phyloP scores from a whole-genome alignment of 2,797 vertebrate genomes.

The Falco columbarius region DNA sequence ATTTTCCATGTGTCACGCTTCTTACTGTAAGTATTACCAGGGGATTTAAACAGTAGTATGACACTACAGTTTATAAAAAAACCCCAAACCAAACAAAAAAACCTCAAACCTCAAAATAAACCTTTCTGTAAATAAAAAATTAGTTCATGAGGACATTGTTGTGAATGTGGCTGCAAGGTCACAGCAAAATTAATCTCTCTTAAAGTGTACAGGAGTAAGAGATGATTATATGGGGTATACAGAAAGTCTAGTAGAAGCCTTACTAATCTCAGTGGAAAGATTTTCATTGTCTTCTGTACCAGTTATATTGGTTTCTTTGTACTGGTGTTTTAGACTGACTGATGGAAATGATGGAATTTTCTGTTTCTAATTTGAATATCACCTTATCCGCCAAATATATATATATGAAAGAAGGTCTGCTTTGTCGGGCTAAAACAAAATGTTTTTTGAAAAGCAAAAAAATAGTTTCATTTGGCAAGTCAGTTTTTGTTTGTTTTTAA shows the following conservation, averaged over 20 bases:
- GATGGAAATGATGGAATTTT: neutral
- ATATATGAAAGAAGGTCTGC: neutral
- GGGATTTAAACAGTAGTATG: constrained; percentile 49
- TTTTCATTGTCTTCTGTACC: neutral
- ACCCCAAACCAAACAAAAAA: neutral
- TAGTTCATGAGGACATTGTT: neutral
- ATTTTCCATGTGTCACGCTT: constrained; percentile 12
- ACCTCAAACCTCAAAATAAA: neutral
- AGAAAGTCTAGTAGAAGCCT: neutral
- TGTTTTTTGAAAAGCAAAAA: neutral
- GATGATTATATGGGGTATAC: neutral
- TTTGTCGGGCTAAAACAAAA: neutral
- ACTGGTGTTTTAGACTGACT: neutral
- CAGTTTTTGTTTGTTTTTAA: neutral
- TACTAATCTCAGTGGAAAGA: neutral
- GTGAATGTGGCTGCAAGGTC: neutral
- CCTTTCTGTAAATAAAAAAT: constrained; percentile 2
- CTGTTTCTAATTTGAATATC: neutral
- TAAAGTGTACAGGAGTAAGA: neutral
- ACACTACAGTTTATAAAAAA: neutral
- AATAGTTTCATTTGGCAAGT: neutral
- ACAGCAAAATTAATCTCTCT: neutral
- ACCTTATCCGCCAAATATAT: neutral
- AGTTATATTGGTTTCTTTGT: neutral
- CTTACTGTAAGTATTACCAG: constrained; percentile 24